phyloP scores from a whole-genome alignment of 1,140 invertebrate genomes.

The Pseudachorutes palmiensis region DNA sequence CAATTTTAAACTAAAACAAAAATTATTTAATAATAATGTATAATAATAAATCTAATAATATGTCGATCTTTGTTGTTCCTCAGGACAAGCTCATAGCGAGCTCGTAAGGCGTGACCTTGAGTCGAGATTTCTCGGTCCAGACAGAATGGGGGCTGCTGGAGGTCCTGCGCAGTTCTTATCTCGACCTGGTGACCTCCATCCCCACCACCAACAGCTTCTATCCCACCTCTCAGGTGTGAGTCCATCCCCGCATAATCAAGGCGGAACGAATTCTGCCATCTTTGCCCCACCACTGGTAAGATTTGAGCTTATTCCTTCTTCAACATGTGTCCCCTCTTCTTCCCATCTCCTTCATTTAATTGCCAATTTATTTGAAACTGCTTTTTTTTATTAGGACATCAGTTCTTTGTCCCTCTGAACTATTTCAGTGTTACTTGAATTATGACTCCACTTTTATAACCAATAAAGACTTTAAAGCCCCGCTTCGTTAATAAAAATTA shows the following conservation, averaged over 20 bases:
- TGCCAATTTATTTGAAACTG: conserved; percentile 11
- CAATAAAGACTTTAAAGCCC: conserved; percentile 4
- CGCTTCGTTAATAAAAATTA: conserved; percentile 5
- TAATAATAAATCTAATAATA: neutral
- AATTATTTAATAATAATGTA: no score
- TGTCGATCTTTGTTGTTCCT: neutral
- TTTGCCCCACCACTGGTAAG: conserved; percentile 56
- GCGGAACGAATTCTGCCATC: conserved; percentile 46
- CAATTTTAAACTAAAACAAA: neutral
- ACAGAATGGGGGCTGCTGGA: conserved; percentile 52
- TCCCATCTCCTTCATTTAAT: conserved; percentile 7
- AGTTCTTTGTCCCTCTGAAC: neutral
- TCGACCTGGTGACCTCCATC: conserved; percentile 53
- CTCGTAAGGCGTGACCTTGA: conserved; percentile 82
- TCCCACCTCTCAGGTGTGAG: conserved; percentile 35
- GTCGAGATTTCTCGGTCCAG: conserved; percentile 74
- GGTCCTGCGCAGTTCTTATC: conserved; percentile 51
- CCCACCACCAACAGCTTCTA: conserved; percentile 29
- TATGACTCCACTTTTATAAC: neutral
- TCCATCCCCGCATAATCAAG: conserved; percentile 58
- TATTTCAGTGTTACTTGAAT: neutral
- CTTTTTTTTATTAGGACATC: conserved; percentile 2
- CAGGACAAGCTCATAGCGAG: conserved; percentile 47
- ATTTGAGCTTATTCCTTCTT: conserved; percentile 27
- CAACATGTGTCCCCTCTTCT: conserved; percentile 1